phyloP scores from a whole-genome alignment of 2,888 invertebrate species.

The Electrophaes corylata region DNA sequence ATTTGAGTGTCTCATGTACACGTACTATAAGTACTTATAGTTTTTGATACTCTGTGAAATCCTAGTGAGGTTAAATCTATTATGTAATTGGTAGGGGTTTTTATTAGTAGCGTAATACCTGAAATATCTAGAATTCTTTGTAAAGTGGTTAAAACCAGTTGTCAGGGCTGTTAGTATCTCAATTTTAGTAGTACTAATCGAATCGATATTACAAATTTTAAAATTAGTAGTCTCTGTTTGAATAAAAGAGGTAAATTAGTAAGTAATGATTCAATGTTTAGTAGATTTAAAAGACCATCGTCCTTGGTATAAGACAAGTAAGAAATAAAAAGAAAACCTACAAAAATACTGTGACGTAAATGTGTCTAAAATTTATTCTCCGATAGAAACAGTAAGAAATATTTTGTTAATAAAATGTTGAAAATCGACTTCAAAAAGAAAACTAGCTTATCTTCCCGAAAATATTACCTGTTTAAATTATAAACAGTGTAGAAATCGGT shows the following conservation, averaged over 20 bases:
- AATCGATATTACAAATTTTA: conserved; percentile 5
- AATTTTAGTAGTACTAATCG: conserved; percentile 2
- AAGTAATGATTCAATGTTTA: conserved; percentile 7
- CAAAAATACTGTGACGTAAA: conserved; percentile 4
- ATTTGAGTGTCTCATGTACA: too few species aligned
- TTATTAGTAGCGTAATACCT: neutral
- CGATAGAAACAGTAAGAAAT: conserved; percentile 14
- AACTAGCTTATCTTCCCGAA: neutral
- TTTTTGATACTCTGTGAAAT: too few species aligned
- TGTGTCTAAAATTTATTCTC: conserved; percentile 14
- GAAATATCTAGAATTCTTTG: too few species aligned
- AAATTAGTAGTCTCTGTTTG: neutral
- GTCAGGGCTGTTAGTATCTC: conserved; percentile 1
- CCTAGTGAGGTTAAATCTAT: too few species aligned
- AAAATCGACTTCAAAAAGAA: conserved; percentile 20
- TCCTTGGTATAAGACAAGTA: conserved; percentile 17
- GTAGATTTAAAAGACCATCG: conserved; percentile 13
- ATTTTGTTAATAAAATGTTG: conserved; percentile 23
- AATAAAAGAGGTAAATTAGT: conserved; percentile 11
- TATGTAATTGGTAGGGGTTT: neutral
- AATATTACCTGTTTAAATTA: neutral
- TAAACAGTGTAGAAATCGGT: conserved; percentile 11
- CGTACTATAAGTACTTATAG: too few species aligned
- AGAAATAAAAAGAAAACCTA: conserved; percentile 3
- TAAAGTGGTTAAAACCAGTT: conserved; percentile 25